A percentile compares a stretch with the other conserved stretches of the same genome.
These are phyloP conservation scores for Dermolepida albohirtum DNA, from an alignment of 2,888 invertebrate genomes.

Conservation along the genomic window DNA sequence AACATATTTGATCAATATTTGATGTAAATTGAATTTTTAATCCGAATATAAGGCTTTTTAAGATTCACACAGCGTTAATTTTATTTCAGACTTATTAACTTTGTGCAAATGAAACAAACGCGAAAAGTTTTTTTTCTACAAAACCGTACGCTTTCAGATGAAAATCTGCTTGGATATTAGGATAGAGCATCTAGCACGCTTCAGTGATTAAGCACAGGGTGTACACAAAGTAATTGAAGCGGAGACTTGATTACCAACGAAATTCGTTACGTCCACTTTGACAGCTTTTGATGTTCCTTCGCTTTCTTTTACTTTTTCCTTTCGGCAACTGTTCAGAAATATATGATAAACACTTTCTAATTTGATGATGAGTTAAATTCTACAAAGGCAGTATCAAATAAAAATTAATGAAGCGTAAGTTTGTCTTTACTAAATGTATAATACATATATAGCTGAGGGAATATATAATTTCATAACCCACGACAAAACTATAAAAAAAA, in stretches of 20 bases:
- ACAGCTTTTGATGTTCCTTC: slow-evolving; percentile 44
- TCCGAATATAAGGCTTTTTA: background rate
- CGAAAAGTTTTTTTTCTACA: slow-evolving; percentile 19
- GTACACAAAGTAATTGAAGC: slow-evolving; percentile 41
- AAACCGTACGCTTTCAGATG: slow-evolving; percentile 22
- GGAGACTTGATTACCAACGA: slow-evolving; percentile 38
- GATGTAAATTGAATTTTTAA: no score
- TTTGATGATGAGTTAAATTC: slow-evolving; percentile 30
- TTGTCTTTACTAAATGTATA: slow-evolving; percentile 14
- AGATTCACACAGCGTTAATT: background rate
- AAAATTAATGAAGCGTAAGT: slow-evolving; percentile 27
- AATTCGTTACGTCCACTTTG: slow-evolving; percentile 42
- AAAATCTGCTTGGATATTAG: slow-evolving; percentile 29
- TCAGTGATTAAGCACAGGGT: slow-evolving; percentile 35
- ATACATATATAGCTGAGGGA: no score
- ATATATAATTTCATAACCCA: background rate
- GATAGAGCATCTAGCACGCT: slow-evolving; percentile 27
- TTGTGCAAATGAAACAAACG: background rate
- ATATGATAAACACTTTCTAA: slow-evolving; percentile 27
- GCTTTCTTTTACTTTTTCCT: slow-evolving; percentile 35
- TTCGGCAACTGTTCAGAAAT: slow-evolving; percentile 23
- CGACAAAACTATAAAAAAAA: background rate
- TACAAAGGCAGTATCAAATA: slow-evolving; percentile 28
- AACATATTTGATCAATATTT: no score
- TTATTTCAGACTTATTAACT: no score